Percentiles rank a stretch among this genome's conserved stretches.
Conservation (phyloP, 2,113 vertebrate species). For the Poeciliopsis turrubarensis region DNA sequence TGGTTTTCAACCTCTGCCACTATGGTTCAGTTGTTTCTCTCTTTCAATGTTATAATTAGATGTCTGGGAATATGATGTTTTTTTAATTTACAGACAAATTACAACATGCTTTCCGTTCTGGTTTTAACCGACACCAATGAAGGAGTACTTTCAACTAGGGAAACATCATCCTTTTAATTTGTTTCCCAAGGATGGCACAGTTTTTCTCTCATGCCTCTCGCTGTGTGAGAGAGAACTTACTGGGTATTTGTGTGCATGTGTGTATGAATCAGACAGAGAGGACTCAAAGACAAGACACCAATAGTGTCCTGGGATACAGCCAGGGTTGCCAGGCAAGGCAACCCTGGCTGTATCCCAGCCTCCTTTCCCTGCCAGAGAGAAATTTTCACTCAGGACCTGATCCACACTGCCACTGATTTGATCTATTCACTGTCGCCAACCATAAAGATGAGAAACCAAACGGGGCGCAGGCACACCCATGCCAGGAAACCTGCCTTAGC, state of each 20-base stretch:
- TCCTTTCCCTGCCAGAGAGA: conserved; percentile 38
- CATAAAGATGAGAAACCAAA: conserved; percentile 65
- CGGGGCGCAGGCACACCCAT: conserved; percentile 55
- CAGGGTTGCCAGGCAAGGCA: conserved; percentile 50
- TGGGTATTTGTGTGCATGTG: conserved; percentile 23
- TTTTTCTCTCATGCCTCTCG: conserved; percentile 26
- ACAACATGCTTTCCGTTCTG: conserved; percentile 51
- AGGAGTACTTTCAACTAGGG: conserved; percentile 30
- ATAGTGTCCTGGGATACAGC: conserved; percentile 10
- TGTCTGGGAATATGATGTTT: conserved; percentile 55
- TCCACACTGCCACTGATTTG: conserved; percentile 53
- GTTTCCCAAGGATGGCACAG: conserved; percentile 43
- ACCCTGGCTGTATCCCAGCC: conserved; percentile 55
- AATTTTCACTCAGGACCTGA: conserved; percentile 25
- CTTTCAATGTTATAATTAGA: conserved; percentile 63
- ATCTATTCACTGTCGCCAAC: conserved; percentile 65
- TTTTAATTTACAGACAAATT: conserved; percentile 58
- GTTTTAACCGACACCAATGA: conserved; percentile 34
- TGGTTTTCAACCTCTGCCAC: conserved; percentile 46
- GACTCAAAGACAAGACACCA: conserved; percentile 6
- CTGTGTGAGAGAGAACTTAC: conserved; percentile 18
- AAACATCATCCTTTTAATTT: conserved; percentile 49
- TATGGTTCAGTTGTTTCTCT: conserved; percentile 42
- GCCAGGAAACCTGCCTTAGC: conserved; percentile 70
- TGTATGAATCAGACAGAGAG: conserved; percentile 4